Percentiles rank a stretch among this genome's conserved stretches.
Evolutionary conservation across 2,113 vertebrate species (phyloP).

Genomic region (Blennius ocellaris): DNA sequence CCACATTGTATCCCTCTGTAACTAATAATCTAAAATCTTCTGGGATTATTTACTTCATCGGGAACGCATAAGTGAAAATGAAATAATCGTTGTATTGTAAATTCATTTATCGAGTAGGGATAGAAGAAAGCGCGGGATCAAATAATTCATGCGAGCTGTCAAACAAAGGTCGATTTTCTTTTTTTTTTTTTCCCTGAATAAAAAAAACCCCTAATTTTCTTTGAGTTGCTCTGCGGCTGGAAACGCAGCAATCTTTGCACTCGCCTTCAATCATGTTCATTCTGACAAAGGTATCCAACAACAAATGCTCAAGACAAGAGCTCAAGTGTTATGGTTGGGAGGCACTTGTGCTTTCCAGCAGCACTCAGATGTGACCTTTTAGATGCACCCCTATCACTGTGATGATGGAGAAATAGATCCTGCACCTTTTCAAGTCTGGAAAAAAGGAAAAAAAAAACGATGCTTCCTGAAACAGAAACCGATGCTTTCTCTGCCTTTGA

Average conservation of each 20-base stretch:
- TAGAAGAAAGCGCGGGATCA: too few species aligned
- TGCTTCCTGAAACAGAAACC: slow-evolving; percentile 85
- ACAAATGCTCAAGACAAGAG: slow-evolving; percentile 78
- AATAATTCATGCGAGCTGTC: background rate
- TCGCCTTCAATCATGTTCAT: slow-evolving; percentile 58
- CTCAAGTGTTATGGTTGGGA: slow-evolving; percentile 78
- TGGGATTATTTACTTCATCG: background rate
- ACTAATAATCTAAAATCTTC: slow-evolving; percentile 3
- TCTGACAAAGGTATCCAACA: slow-evolving; percentile 71
- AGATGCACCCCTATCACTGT: slow-evolving; percentile 84
- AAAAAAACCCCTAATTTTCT: slow-evolving; percentile 32
- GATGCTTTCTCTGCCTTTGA: slow-evolving; percentile 88
- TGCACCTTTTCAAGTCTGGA: slow-evolving; percentile 87
- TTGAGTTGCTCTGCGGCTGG: slow-evolving; percentile 11
- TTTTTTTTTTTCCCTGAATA: background rate
- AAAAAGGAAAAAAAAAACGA: too few species aligned
- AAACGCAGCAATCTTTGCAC: slow-evolving; percentile 46
- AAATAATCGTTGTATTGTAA: background rate
- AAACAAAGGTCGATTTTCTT: background rate
- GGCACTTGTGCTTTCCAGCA: slow-evolving; percentile 80
- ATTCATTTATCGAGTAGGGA: background rate
- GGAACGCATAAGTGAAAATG: background rate
- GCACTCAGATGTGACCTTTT: slow-evolving; percentile 84
- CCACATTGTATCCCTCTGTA: slow-evolving; percentile 46
- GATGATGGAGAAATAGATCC: slow-evolving; percentile 84